These are phyloP conservation scores for Apistogramma diplotaenia DNA, from an alignment of 2,113 vertebrate species.

Conservation along the genomic window DNA sequence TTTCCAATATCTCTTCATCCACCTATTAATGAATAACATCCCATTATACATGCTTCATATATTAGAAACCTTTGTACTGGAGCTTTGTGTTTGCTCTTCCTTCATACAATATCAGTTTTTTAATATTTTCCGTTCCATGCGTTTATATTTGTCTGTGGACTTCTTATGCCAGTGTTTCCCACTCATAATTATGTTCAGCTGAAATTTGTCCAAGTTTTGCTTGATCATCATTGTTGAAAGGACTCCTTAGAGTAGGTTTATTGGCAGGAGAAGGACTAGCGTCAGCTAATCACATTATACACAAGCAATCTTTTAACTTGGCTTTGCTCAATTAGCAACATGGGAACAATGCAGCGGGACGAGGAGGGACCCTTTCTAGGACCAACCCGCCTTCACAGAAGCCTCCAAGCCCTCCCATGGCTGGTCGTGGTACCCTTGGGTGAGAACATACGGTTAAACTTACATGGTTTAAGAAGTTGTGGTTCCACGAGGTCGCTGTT, in stretches of 20 bases:
- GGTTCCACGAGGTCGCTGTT: not conserved
- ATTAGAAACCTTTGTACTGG: not conserved
- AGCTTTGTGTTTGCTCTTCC: not conserved
- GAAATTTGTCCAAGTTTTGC: not conserved
- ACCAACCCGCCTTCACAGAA: constrained; percentile 98
- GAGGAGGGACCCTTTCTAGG: constrained; percentile 90
- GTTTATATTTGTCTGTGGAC: too few relatives aligned
- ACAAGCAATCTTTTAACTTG: not conserved
- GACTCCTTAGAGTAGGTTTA: not conserved
- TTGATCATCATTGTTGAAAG: not conserved
- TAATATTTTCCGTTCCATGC: too few relatives aligned
- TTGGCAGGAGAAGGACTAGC: not conserved
- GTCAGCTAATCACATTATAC: not conserved
- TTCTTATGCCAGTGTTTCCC: not conserved
- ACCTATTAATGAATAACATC: not conserved
- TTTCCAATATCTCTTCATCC: not conserved
- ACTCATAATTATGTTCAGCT: not conserved
- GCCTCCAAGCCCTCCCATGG: constrained; percentile 96
- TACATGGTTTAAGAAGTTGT: not conserved
- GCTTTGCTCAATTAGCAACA: constrained; percentile 79
- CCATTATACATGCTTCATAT: not conserved
- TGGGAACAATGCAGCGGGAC: constrained; percentile 91
- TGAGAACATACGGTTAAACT: constrained; percentile 54
- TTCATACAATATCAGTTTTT: not conserved
- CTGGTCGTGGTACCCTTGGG: constrained; percentile 94